These are phyloP conservation scores for Channa maculata DNA, from an alignment of 2,113 vertebrate species.

Conservation along the genomic window DNA sequence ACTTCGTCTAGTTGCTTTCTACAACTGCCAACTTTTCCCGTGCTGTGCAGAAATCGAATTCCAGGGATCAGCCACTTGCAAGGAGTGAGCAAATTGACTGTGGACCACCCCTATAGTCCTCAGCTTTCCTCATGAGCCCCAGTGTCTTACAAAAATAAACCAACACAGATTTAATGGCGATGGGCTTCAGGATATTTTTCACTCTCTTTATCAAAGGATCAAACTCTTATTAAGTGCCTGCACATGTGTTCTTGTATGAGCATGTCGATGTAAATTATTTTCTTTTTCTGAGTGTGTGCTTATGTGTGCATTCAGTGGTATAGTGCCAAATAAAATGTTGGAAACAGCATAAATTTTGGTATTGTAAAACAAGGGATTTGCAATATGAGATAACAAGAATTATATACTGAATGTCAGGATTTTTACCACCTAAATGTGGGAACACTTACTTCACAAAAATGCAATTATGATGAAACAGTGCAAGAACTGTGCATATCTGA, in stretches of 20 bases:
- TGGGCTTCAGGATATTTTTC: conserved; percentile 66
- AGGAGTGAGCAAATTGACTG: conserved; percentile 67
- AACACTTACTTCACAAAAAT: too few relatives aligned
- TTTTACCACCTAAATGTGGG: too few relatives aligned
- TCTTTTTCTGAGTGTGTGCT: neutral
- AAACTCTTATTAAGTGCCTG: conserved; percentile 40
- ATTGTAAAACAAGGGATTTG: too few relatives aligned
- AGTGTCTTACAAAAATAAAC: conserved; percentile 81
- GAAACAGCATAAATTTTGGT: neutral
- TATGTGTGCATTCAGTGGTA: neutral
- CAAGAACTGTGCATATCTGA: too few relatives aligned
- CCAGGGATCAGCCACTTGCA: conserved; percentile 50
- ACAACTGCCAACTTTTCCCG: conserved; percentile 12
- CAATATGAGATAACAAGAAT: too few relatives aligned
- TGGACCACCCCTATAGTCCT: conserved; percentile 70
- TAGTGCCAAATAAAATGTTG: neutral
- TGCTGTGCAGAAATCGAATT: conserved; percentile 55
- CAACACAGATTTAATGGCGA: conserved; percentile 73
- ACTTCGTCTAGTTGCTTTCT: conserved; percentile 16
- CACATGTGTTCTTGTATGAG: conserved; percentile 13
- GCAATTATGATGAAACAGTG: too few relatives aligned
- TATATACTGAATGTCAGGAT: too few relatives aligned
- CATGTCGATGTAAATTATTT: too few relatives aligned
- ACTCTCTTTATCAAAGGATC: conserved; percentile 62
- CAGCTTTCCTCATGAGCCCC: conserved; percentile 56